Evolutionary conservation across 1,140 invertebrate genomes (phyloP), one percentile per base, ranked within the genome.

Genomic region (Amphibalanus amphitrite): DNA sequence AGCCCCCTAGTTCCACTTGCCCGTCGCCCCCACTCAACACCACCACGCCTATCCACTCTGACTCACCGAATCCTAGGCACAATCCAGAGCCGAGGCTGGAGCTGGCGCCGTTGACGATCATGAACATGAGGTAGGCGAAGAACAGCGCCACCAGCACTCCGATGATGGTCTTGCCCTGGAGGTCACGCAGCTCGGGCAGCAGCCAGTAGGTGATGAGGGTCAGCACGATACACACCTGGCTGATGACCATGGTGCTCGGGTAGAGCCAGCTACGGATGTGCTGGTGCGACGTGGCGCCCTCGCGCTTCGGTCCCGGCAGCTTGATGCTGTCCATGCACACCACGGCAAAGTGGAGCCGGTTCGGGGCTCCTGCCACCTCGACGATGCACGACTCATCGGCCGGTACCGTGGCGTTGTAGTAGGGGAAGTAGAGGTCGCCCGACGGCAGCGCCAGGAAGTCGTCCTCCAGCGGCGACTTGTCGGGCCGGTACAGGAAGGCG

Each of bases 41-140:
- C 6, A 17, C 38, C 38, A 38, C 38, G 6, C 6, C 6, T 8
- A 38, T 38, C 17, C 38, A 6, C 6, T 6, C 38, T 17, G 38
- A 38, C 71, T 72, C 28, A 74, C 73, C 73, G 10, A 74, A 38
- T n/a, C 69, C 73, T 6, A 74, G 69, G 29, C 73, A 74, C 28
- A 70, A 71, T 33, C 29, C 71, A 38, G 71, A 71, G 33, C 71
- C 70, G 17, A 72, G 69, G 15, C 71, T 69, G 40, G 72, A 69
- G 26, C 72, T 72, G n/a, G 73, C 70, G 59, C 71, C 71, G 64
- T 72, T 72, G 23, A 74, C 71, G 69, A 74, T 72, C 65, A 74
- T 74, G 67, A 72, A 71, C 69, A 74, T 71, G 0, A 74, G 70
- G 67, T 72, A 74, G 15, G 73, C 71, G 25, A 74, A 70, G 69